Conservation (phyloP, 1,140 invertebrate genomes). For the Zaprionus camerounensis region DNA sequence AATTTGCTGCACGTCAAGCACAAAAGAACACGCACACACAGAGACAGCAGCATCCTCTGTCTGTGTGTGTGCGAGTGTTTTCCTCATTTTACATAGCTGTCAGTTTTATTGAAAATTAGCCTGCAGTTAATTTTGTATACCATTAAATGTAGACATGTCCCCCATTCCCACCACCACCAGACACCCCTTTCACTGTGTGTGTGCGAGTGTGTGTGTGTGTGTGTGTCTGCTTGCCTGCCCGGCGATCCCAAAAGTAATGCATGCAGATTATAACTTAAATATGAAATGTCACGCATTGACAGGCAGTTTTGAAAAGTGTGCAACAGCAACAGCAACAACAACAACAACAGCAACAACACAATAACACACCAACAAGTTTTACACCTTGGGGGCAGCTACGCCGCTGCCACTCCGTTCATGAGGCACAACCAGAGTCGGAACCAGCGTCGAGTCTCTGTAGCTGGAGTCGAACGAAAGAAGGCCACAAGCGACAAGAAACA, state of each 20-base stretch:
- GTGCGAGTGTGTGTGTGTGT: slow-evolving; percentile 13
- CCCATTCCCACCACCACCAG: not conserved
- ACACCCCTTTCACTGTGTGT: not conserved
- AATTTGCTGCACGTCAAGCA: slow-evolving; percentile 54
- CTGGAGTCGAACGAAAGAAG: slow-evolving; percentile 47
- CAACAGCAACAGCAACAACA: slow-evolving; percentile 58
- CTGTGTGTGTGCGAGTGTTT: slow-evolving; percentile 32
- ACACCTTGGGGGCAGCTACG: slow-evolving; percentile 56
- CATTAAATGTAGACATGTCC: slow-evolving; percentile 72
- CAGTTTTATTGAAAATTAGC: slow-evolving; percentile 82
- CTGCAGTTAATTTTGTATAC: slow-evolving; percentile 77
- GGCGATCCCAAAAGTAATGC: slow-evolving; percentile 69
- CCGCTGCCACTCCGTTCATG: slow-evolving; percentile 69
- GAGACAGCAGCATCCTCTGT: not conserved
- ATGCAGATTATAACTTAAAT: slow-evolving; percentile 83
- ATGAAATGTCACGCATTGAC: slow-evolving; percentile 83
- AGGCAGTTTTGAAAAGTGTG: slow-evolving; percentile 82
- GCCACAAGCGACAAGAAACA: slow-evolving; percentile 48
- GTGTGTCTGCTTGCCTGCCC: slow-evolving; percentile 11
- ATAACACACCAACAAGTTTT: slow-evolving; percentile 69
- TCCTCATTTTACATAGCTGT: slow-evolving; percentile 63
- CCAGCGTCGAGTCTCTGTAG: slow-evolving; percentile 35
- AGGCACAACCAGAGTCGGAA: slow-evolving; percentile 35
- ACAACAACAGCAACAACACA: slow-evolving; percentile 34
- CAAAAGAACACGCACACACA: slow-evolving; percentile 36